Base-by-base conservation (phyloP, 23 tunicate species). In the Phallusia fumigata region DNA sequence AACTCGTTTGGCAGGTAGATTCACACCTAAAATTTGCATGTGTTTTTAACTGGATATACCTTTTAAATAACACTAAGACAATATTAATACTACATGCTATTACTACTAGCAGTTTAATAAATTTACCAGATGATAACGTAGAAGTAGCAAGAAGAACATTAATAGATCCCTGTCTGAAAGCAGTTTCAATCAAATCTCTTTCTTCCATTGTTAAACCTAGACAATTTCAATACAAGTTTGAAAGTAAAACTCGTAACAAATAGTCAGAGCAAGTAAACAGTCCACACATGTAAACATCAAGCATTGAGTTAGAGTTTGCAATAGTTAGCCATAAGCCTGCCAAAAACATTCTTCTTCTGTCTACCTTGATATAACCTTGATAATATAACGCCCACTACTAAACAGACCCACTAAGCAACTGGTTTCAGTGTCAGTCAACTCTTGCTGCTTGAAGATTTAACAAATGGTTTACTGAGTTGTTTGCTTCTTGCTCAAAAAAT, bases 141-240 rank as follows among this genome's bases (percentile, higher is more conserved):
- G 97, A 88, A 19, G 99, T 97, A 12, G 99, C 97, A 13, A 97
- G 83, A 34, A 97, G 81, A 50, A 97, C 91, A 18, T 84, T 87
- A 58, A 97, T 65, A 35, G 65, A 74, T 15, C 87, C 82, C 0
- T 75, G 84, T 47, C 99, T 83, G 35, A 97, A 97, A 31, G 93
- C 95, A 0, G 82, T 53, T 58, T 97, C 99, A 32, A 97, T 74
- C 0, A 92, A 83, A 58, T 88, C 96, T 40, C 99, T 79, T 73
- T 97, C 99, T 51, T 97, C 99, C 30, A 84, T 88, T 1, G 99
- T 97, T 34, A 97, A 69, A 35, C 99, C 99, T 84, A 84, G n/a
- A 36, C 8, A 73, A 11, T 21, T 21, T 40, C 16, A 1, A 58
- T 13, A 24, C 13, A 22, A 58, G 8, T 3, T 58, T 1, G 3